phyloP scores from a whole-genome alignment of 1,140 invertebrate genomes.

The Battus philenor region DNA sequence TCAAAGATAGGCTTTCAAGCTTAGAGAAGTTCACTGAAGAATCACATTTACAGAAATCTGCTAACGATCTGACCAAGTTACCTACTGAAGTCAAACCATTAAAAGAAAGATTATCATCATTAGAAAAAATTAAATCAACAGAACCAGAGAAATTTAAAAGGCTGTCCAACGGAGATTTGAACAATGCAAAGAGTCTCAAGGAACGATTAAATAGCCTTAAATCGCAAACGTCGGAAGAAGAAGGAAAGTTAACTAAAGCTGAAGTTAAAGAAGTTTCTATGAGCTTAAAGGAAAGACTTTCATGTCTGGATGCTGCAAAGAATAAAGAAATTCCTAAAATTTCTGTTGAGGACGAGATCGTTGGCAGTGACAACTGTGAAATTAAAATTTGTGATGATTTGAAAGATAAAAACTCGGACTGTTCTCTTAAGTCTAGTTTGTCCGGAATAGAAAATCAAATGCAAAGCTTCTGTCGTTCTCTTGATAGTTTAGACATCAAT shows the following conservation, averaged over 20 bases:
- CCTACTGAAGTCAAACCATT: slow-evolving; percentile 79
- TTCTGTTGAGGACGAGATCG: slow-evolving; percentile 61
- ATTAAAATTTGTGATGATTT: slow-evolving; percentile 38
- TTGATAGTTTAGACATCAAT: slow-evolving; percentile 80
- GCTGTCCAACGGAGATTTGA: slow-evolving; percentile 73
- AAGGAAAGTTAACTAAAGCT: slow-evolving; percentile 52
- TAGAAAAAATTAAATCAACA: slow-evolving; percentile 78
- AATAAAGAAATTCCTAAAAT: slow-evolving; percentile 73
- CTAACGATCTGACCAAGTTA: slow-evolving; percentile 71
- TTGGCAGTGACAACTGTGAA: slow-evolving; percentile 43
- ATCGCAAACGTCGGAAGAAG: slow-evolving; percentile 74
- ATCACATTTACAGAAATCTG: slow-evolving; percentile 58
- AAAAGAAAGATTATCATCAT: slow-evolving; percentile 78
- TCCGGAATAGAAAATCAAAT: slow-evolving; percentile 67
- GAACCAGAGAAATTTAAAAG: slow-evolving; percentile 70
- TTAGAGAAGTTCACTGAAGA: slow-evolving; percentile 78
- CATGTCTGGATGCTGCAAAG: slow-evolving; percentile 71
- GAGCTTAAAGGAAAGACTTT: slow-evolving; percentile 78
- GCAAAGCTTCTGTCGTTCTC: slow-evolving; percentile 78
- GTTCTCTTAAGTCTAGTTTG: slow-evolving; percentile 56
- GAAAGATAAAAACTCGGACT: slow-evolving; percentile 50
- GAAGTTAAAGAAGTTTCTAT: slow-evolving; percentile 71
- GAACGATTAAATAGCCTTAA: slow-evolving; percentile 77
- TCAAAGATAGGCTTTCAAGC: slow-evolving; percentile 82
- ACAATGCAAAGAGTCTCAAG: slow-evolving; percentile 68